phyloP scores from a whole-genome alignment of 1,140 invertebrate genomes.

The Drosophila watanabei region DNA sequence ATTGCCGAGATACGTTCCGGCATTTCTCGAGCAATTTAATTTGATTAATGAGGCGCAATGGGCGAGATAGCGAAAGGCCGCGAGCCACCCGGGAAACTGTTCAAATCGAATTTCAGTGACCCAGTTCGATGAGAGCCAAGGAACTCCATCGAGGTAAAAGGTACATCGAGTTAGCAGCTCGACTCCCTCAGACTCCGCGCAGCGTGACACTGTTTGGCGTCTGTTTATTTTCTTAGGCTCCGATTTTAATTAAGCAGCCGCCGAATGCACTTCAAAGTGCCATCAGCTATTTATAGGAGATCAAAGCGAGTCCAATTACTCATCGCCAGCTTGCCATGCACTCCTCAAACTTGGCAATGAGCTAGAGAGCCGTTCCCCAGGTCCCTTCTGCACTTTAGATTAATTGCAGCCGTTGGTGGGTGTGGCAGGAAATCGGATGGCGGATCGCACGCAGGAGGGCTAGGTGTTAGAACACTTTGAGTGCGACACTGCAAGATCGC shows the following conservation, averaged over 20 bases:
- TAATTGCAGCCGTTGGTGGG: slow-evolving; percentile 70
- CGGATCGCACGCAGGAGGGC: slow-evolving; percentile 14
- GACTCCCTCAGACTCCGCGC: not conserved
- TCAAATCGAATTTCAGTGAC: slow-evolving; percentile 39
- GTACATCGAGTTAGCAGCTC: not conserved
- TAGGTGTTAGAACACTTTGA: slow-evolving; percentile 70
- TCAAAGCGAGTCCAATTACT: slow-evolving; percentile 80
- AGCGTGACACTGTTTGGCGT: slow-evolving; percentile 29
- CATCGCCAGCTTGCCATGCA: slow-evolving; percentile 64
- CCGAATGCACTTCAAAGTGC: slow-evolving; percentile 63
- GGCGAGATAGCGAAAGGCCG: slow-evolving; percentile 56
- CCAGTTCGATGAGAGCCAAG: slow-evolving; percentile 31
- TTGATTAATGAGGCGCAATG: slow-evolving; percentile 76
- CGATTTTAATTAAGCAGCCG: slow-evolving; percentile 58
- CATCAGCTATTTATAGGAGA: slow-evolving; percentile 72
- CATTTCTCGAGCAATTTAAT: slow-evolving; percentile 64
- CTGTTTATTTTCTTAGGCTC: slow-evolving; percentile 51
- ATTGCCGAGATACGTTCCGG: slow-evolving; percentile 3
- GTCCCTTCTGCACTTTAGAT: slow-evolving; percentile 55
- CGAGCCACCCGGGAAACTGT: slow-evolving; percentile 5
- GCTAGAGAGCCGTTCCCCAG: slow-evolving; percentile 68
- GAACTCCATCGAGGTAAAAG: not conserved
- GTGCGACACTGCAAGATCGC: slow-evolving; percentile 13
- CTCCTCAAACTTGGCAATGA: slow-evolving; percentile 79
- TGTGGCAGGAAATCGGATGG: slow-evolving; percentile 75